Evolutionary conservation across 1,140 invertebrate species (phyloP).

Genomic region (Caenorhabditis tropicalis): DNA sequence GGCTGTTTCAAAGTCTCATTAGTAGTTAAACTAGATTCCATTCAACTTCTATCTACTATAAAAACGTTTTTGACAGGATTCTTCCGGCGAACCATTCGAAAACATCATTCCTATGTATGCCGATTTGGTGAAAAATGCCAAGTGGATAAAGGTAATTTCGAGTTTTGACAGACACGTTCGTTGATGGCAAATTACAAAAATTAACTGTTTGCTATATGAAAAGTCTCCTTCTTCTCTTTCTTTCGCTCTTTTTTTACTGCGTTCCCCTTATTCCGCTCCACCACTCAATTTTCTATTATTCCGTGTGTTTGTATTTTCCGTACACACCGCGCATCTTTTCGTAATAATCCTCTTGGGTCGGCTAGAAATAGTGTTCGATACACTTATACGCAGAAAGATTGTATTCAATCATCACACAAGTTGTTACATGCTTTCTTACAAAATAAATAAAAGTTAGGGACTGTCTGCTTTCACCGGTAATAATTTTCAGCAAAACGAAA

Average conservation of each 20-base stretch:
- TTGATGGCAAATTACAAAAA: neutral
- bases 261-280: neutral
- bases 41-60: too few species aligned
- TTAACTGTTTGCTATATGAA: neutral
- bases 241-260: neutral
- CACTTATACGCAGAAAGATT: neutral
- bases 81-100: slow-evolving; percentile 87
- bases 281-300: slow-evolving; percentile 12
- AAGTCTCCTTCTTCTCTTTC: neutral
- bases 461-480: neutral
- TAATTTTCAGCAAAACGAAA: slow-evolving; percentile 86
- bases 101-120: slow-evolving; percentile 93
- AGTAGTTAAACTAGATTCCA: too few species aligned
- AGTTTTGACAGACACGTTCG: neutral
- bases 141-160: slow-evolving; percentile 79
- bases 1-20: too few species aligned
- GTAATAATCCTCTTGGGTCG: slow-evolving; percentile 1
- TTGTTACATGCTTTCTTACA: slow-evolving; percentile 4
- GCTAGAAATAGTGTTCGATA: neutral
- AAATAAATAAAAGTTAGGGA: neutral
- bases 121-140: slow-evolving; percentile 89
- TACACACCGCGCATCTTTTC: slow-evolving; percentile 22
- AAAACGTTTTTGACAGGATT: slow-evolving; percentile 74
- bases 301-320: slow-evolving; percentile 26
- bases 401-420: slow-evolving; percentile 4